phyloP scores from a whole-genome alignment of 2,113 vertebrate species.

The Peucedramus taeniatus region DNA sequence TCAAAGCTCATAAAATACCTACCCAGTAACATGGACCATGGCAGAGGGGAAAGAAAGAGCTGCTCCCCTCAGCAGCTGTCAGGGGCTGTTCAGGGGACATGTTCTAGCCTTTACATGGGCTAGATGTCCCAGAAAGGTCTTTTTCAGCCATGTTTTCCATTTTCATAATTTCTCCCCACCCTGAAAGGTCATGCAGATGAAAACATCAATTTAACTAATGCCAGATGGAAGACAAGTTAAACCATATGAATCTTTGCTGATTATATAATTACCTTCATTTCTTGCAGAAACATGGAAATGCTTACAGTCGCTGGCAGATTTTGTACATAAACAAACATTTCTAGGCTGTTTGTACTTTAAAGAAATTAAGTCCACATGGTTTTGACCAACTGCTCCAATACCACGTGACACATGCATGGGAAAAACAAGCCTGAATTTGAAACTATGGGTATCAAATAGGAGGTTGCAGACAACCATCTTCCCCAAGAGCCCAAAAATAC shows the following conservation, averaged over 20 bases:
- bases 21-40: not conserved
- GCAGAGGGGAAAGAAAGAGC: not conserved
- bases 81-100: not conserved
- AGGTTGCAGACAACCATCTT: not conserved
- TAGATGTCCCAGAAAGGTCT: not conserved
- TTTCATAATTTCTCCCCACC: not conserved
- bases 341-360: slow-evolving; percentile 2
- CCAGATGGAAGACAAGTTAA: slow-evolving; percentile 47
- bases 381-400: not conserved
- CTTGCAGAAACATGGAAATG: slow-evolving; percentile 16
- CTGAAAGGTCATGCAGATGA: slow-evolving; percentile 12
- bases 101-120: not conserved
- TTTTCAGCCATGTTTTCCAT: not conserved
- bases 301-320: not conserved
- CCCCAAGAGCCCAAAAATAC: not conserved
- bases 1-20: not conserved
- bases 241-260: slow-evolving; percentile 20
- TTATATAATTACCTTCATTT: slow-evolving; percentile 24
- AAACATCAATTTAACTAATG: slow-evolving; percentile 23
- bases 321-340: slow-evolving; percentile 30
- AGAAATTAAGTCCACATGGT: slow-evolving; percentile 35
- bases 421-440: not conserved
- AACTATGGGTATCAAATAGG: not conserved
- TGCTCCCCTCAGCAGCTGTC: not conserved
- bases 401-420: not conserved